Base-by-base conservation (phyloP, 92 coral and sea anemone genomes). In the Nematostella vectensis region DNA sequence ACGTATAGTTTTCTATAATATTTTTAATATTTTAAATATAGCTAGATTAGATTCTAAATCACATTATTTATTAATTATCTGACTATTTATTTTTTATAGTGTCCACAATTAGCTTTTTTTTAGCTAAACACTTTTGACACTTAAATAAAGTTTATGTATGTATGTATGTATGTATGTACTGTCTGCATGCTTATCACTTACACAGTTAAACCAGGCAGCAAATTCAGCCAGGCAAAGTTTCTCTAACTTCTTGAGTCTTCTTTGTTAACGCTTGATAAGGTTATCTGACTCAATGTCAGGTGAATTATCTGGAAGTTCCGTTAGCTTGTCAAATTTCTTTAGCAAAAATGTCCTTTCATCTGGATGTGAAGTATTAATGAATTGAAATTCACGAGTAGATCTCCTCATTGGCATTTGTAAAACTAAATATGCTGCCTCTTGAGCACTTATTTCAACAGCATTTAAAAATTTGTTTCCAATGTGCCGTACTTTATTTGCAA, bases 371-470 rank as follows among this genome's bases (percentile, higher is more conserved):
- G 77, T 82, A 31, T 67, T 82, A 28, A 82, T 71, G 54, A 82
- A 77, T 44, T 74, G 82, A 57, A 57, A 61, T 2, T 68, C 77
- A 15, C 82, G 81, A 11, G 88, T 40, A 1, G 83, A 60, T 50
- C 69, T 29, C 19, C 74, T 65, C 62, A 82, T 24, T 21, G 80
- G 77, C 69, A 82, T 76, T 77, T 82, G 84, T 50, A 81, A 65
- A 3, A 82, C 83, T 2, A 82, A 49, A 58, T 76, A 66, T 19
- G 45, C 80, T 8, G 83, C 80, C 40, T 82, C 88, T 38, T 81
- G 83, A 29, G 88, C 79, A 75, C 78, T 69, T 2, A 75, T 72
- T 54, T 77, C 84, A 33, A 78, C 85, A 25, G 80, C 74, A 78
- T 78, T 78, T 16, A 72, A 67, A 36, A 75, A 81, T 63, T n/a